Evolutionary conservation across 2,113 vertebrate genomes (phyloP), one percentile per base, ranked within the genome.

Genomic region (Chaetodon trifascialis): DNA sequence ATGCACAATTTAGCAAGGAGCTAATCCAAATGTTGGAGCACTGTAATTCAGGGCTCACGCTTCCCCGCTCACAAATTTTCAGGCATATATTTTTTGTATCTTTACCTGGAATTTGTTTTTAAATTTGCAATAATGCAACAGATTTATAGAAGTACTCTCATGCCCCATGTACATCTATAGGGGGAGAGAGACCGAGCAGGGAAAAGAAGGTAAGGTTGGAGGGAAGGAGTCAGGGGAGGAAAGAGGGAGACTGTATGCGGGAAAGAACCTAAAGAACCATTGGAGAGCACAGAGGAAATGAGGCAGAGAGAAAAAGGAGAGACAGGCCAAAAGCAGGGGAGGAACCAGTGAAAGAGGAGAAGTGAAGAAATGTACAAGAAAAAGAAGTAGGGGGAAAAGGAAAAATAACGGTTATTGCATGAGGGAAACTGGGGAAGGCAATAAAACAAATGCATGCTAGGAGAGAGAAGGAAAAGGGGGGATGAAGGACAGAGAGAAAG

Each of bases 201-300:
- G 16, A 66, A 82, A 74, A 69, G 71, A 64, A 54, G 46, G 71
- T 78, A 76, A 72, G 65, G 60, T 74, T 77, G 52, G 73, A 84
- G 73, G 74, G 80, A 90, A 88, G 74, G 64, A 71, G n/a, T 63
- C 77, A 71, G 67, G 58, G 51, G 73, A 77, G 54, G 30, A 89
- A 86, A 80, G 59, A 84, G 23, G 59, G 73, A 95, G 82, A 90
- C 74, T 72, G 70, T 83, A 87, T 80, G 89, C 80, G 89, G 92
- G 94, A 94, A 94, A 94, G 94, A 94, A 92, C 91, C 91, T 89
- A 92, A 92, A 84, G 88, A 92, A 87, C 93, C 90, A 47, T 91
- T 91, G 88, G 86, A 90, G 91, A 94, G 90, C 88, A 77, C 84
- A 93, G 83, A 92, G 90, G 92, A 94, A 95, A 95, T 92, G 93